Evolutionary conservation across 2,888 invertebrate species (phyloP).

Genomic region (Diaphora mendica): DNA sequence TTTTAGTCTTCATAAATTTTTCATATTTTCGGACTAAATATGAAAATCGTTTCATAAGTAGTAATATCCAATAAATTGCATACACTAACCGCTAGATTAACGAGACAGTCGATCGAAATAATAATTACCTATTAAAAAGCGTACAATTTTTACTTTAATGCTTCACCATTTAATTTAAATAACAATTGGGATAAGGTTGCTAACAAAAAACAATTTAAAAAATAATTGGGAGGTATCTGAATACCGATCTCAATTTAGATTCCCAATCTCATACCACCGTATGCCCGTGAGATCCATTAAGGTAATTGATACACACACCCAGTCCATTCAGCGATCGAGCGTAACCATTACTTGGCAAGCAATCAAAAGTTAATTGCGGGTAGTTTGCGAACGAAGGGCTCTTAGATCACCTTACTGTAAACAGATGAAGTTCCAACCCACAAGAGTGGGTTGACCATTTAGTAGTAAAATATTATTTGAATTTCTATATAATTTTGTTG

Average conservation of each 20-base stretch:
- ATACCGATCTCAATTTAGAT: constrained; percentile 42
- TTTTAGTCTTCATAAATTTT: too few species aligned
- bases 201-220: constrained; percentile 30
- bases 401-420: constrained; percentile 24
- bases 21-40: too few species aligned
- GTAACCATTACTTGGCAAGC: constrained; percentile 54
- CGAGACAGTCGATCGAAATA: not conserved
- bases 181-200: not conserved
- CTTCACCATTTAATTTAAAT: not conserved
- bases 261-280: constrained; percentile 38
- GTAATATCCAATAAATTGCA: too few species aligned
- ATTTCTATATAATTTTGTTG: not conserved
- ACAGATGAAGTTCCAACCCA: constrained; percentile 27
- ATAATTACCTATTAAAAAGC: not conserved
- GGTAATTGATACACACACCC: constrained; percentile 76
- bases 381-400: constrained; percentile 35
- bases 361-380: constrained; percentile 52
- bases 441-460: not conserved
- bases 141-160: not conserved
- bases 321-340: constrained; percentile 58
- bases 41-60: too few species aligned
- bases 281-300: constrained; percentile 67
- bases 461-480: not conserved
- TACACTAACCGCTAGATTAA: too few species aligned
- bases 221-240: constrained; percentile 46